Conservation (phyloP, 2,797 vertebrate genomes). For the Acropternis orthonyx region DNA sequence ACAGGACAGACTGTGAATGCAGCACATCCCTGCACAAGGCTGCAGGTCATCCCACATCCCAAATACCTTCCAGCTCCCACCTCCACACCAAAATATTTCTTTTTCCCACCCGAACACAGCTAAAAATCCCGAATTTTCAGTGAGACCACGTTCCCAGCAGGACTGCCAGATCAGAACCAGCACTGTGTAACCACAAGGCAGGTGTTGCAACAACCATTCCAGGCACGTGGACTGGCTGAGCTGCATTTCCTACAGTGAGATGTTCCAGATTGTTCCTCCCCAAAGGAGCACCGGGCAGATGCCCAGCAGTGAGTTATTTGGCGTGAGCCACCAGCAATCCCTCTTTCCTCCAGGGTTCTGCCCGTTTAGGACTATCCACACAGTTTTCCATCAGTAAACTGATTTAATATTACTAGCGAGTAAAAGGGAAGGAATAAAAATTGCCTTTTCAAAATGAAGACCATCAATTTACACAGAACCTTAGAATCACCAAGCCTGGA, state of each 20-base stretch:
- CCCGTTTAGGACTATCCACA: not conserved
- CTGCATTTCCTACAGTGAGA: not conserved
- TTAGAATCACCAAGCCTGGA: accelerated
- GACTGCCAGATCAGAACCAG: not conserved
- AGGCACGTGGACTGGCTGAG: not conserved
- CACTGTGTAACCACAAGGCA: not conserved
- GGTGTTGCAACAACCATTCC: not conserved
- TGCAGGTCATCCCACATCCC: not conserved
- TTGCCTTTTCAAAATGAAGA: not conserved
- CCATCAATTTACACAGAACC: not conserved
- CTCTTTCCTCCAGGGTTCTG: not conserved
- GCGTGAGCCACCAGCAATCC: not conserved
- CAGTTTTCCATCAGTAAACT: not conserved
- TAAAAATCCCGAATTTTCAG: not conserved
- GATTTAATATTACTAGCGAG: not conserved
- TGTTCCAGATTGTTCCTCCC: not conserved
- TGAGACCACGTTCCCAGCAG: not conserved
- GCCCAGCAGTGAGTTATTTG: not conserved
- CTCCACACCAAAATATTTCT: not conserved
- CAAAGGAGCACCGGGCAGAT: not conserved
- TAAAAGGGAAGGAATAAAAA: not conserved
- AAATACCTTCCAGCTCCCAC: not conserved
- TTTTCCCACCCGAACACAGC: not conserved
- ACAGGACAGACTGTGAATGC: not conserved
- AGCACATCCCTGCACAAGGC: not conserved